Conservation (phyloP, 2,888 invertebrate species). For the Yponomeuta plumbellus region DNA sequence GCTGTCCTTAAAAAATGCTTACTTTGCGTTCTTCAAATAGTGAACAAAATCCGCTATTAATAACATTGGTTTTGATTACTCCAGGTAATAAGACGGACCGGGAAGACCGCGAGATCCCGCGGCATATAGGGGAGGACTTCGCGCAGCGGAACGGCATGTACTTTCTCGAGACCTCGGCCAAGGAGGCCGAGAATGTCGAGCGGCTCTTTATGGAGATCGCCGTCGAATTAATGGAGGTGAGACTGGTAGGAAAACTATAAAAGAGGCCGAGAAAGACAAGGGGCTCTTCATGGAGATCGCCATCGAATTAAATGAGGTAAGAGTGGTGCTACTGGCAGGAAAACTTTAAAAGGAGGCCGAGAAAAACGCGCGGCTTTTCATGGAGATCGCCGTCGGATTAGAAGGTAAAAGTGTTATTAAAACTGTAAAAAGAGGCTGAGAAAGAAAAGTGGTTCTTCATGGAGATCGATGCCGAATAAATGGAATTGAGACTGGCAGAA, state of each 20-base stretch:
- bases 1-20: too few relatives aligned
- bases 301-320: too few relatives aligned
- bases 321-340: too few relatives aligned
- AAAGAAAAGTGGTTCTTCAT: too few relatives aligned
- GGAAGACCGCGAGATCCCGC: slow-evolving; percentile 96
- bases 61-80: too few relatives aligned
- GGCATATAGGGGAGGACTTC: slow-evolving; percentile 96
- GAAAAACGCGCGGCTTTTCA: slow-evolving; percentile 96
- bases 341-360: slow-evolving; percentile 99
- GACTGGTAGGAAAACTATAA: not conserved
- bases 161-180: slow-evolving; percentile 98
- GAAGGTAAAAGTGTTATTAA: slow-evolving; percentile 82
- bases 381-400: slow-evolving; percentile 95
- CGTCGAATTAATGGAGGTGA: slow-evolving; percentile 89
- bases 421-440: too few relatives aligned
- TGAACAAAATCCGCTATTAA: too few relatives aligned
- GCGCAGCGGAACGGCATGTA: slow-evolving; percentile 97
- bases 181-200: slow-evolving; percentile 98
- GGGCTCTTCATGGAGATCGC: too few relatives aligned
- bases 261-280: too few relatives aligned
- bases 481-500: too few relatives aligned
- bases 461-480: too few relatives aligned
- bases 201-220: slow-evolving; percentile 98
- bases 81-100: slow-evolving; percentile 97
- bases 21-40: too few relatives aligned